Percentiles rank a stretch among this genome's conserved stretches.
These are phyloP conservation scores for Noctilio leporinus DNA, from an alignment of 2,113 vertebrate species.

Conservation along the genomic window DNA sequence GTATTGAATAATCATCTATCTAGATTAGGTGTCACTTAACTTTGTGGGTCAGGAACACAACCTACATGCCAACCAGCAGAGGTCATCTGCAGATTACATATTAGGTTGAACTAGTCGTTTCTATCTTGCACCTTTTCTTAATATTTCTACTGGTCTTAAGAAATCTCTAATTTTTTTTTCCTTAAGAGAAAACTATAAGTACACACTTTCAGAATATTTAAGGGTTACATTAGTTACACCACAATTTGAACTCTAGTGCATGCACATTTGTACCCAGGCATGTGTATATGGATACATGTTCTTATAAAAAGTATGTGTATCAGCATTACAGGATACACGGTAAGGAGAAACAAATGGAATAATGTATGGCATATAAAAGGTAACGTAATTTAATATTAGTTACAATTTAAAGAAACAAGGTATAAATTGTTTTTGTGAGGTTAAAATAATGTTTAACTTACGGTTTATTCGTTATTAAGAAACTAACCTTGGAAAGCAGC, in stretches of 20 bases:
- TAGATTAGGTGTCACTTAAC: not conserved
- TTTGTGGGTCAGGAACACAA: not conserved
- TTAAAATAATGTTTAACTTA: constrained; percentile 52
- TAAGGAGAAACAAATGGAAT: constrained; percentile 33
- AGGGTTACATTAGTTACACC: not conserved
- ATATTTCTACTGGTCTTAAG: not conserved
- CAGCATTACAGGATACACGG: not conserved
- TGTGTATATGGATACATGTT: not conserved
- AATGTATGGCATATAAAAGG: constrained; percentile 12
- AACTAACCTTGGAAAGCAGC: constrained; percentile 75
- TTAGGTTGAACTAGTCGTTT: not conserved
- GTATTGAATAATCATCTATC: not conserved
- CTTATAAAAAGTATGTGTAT: not conserved
- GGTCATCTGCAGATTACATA: not conserved
- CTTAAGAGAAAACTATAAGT: not conserved
- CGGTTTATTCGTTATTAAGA: constrained; percentile 33
- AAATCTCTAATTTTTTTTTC: not conserved
- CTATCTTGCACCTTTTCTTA: not conserved
- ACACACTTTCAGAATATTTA: constrained; percentile 16
- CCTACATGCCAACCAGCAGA: not conserved
- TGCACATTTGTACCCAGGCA: not conserved
- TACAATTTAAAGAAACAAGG: constrained; percentile 27
- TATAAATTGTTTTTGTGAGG: constrained; percentile 35
- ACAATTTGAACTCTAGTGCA: not conserved
- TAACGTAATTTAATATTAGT: constrained; percentile 47